These are phyloP conservation scores for Ahaetulla prasina DNA, from an alignment of 2,113 vertebrate genomes.

Conservation along the genomic window DNA sequence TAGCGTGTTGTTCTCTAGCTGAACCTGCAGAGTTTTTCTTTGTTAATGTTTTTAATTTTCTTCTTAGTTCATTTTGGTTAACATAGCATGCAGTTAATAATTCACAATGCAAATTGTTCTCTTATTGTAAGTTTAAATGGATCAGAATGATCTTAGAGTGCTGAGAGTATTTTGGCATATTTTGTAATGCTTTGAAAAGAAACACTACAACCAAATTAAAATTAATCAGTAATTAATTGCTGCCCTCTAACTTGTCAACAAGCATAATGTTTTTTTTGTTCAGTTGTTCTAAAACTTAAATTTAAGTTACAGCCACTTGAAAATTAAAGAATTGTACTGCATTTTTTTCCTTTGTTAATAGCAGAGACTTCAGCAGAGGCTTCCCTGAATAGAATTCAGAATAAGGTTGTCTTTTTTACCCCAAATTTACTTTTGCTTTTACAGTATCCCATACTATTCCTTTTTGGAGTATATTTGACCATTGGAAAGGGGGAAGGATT, in stretches of 20 bases:
- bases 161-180: not conserved
- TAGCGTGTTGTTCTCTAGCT: not conserved
- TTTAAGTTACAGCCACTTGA: not conserved
- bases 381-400: not conserved
- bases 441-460: not conserved
- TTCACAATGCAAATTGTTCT: not conserved
- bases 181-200: not conserved
- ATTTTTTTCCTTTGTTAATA: not conserved
- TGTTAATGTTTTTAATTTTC: conserved; percentile 27
- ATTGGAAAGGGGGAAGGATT: not conserved
- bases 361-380: not conserved
- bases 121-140: conserved; percentile 7
- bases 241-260: not conserved
- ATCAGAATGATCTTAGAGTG: not conserved
- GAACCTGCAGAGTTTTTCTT: conserved; percentile 25
- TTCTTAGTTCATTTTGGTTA: conserved; percentile 16
- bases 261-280: not conserved
- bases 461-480: not conserved
- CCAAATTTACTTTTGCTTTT: not conserved
- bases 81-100: conserved; percentile 16
- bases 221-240: not conserved
- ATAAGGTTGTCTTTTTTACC: not conserved
- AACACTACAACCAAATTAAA: not conserved
- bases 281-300: not conserved
- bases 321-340: not conserved